Conservation (phyloP, 2,113 vertebrate genomes). For the Piliocolobus tephrosceles region DNA sequence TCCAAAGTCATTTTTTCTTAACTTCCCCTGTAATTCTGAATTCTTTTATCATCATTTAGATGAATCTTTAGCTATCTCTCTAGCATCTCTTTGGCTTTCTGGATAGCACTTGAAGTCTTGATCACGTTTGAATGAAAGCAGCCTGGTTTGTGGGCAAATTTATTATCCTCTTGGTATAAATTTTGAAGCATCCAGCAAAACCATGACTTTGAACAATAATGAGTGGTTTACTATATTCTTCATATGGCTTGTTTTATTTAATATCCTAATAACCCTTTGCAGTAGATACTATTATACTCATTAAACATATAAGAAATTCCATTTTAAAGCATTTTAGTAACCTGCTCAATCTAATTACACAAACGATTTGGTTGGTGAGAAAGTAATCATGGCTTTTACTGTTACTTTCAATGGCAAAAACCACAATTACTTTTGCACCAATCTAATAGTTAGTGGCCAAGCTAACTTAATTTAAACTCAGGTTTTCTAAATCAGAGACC, state of each 20-base stretch:
- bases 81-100: neutral
- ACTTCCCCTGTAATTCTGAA: neutral
- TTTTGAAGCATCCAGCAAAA: neutral
- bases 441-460: neutral
- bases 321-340: conserved; percentile 36
- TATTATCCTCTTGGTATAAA: neutral
- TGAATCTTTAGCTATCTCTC: neutral
- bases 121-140: conserved; percentile 27
- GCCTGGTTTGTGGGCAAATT: neutral
- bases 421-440: too few relatives aligned
- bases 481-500: neutral
- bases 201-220: neutral
- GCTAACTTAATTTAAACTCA: neutral
- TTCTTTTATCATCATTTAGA: neutral
- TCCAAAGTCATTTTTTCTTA: neutral
- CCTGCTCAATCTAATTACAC: neutral
- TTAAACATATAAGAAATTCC: neutral
- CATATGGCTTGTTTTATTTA: neutral
- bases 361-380: neutral
- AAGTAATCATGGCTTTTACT: too few relatives aligned
- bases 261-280: neutral
- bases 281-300: neutral
- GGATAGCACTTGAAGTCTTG: neutral
- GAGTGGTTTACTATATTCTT: neutral
- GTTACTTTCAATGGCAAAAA: too few relatives aligned